Evolutionary conservation across 2,797 vertebrate species (phyloP), one percentile per base, ranked within the genome.

Genomic region (Dendrocincla tyrannina): DNA sequence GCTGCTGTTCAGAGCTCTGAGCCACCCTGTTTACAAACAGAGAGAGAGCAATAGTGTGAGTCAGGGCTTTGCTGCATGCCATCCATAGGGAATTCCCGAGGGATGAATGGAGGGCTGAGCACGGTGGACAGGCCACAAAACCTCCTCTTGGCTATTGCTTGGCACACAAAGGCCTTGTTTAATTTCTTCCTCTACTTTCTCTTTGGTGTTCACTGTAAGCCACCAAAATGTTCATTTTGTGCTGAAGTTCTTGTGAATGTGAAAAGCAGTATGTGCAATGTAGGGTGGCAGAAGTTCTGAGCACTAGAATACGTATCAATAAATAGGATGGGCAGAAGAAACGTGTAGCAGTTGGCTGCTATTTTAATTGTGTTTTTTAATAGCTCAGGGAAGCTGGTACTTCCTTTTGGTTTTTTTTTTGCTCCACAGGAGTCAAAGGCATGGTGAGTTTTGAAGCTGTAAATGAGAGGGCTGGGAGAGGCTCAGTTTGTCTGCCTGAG

Each of bases 11-110:
- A 30, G 46, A 83, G 62, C 58, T 44, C 50, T 33, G 64, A 85
- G 67, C 84, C 49, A n/a, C 86, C 62, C 64, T 66, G 55, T 84
- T 79, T 49, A 67, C 49, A 85, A 89, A 37, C 55, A 87, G 33
- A 32, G 42, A 87, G 33, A 32, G 42, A 49, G 41, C 44, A 47
- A 5, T 23, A 78, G 66, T n/a, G 53, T 50, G 53, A 73, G 28
- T 67, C 64, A 73, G 72, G 75, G 44, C 16, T 88, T 85, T 86
- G 56, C 15, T 73, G 69, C 13, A 7, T 47, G 56, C 59, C 78
- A 2, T 11, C 2, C 3, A 0, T 6, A 27, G 12, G 33, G 47
- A 22, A 13, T 66, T 73, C 55, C 37, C 33, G 63, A 11, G 59
- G 60, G 50, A 42, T 42, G 23, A 47, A 9, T 6, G 10, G 56